These are phyloP conservation scores for Synergus itoensis DNA, from an alignment of 2,888 invertebrate species.

Conservation along the genomic window DNA sequence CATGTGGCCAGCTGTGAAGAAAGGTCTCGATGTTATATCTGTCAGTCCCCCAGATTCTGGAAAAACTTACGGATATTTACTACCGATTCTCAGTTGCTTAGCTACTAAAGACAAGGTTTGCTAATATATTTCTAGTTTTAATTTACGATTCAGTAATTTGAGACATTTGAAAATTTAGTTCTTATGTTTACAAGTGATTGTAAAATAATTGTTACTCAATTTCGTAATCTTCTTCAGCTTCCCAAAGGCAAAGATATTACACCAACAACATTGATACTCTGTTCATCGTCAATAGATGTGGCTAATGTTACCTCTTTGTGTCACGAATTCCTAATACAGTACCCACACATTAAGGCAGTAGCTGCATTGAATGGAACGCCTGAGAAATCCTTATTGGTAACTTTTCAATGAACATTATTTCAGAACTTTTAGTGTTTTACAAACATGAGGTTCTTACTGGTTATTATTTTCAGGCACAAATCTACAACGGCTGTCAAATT, in stretches of 20 bases:
- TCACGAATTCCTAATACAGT: conserved; percentile 56
- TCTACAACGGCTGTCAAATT: conserved; percentile 84
- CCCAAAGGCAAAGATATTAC: conserved; percentile 76
- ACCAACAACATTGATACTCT: conserved; percentile 84
- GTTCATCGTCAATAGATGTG: conserved; percentile 78
- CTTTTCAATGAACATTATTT: conserved; percentile 40
- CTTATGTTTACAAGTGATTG: background rate
- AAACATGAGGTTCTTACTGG: background rate
- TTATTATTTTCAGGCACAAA: conserved; percentile 62
- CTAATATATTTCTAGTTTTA: conserved; percentile 53
- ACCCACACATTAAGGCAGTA: conserved; percentile 60
- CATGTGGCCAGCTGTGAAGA: conserved; percentile 85
- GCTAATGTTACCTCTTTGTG: conserved; percentile 59
- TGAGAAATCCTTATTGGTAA: conserved; percentile 68
- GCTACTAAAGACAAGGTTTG: conserved; percentile 53
- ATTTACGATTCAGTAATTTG: background rate
- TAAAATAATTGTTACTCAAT: background rate
- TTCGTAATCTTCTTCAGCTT: background rate
- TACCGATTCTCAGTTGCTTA: conserved; percentile 83
- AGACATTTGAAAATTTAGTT: too few relatives aligned
- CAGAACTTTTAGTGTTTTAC: background rate
- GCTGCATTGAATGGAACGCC: conserved; percentile 68
- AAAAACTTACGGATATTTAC: conserved; percentile 86
- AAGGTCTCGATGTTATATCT: conserved; percentile 83
- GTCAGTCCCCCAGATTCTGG: conserved; percentile 82